phyloP scores from a whole-genome alignment of 2,888 invertebrate species.

The Calameuta pallipes region DNA sequence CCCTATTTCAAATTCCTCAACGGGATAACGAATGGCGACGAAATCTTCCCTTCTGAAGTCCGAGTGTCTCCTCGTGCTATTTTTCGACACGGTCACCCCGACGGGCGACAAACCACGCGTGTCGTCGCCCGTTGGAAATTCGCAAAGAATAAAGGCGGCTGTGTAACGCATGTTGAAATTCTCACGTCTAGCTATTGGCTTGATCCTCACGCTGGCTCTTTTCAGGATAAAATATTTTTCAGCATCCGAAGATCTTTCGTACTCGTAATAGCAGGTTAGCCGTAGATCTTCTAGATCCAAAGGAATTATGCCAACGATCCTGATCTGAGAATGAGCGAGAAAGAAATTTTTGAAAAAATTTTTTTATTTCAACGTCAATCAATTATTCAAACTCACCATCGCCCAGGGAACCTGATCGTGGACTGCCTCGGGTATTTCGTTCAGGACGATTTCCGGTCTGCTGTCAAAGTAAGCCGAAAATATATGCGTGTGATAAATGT shows the following conservation, averaged over 20 bases:
- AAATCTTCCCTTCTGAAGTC: slow-evolving; percentile 22
- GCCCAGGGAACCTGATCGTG: slow-evolving; percentile 27
- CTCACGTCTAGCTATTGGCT: slow-evolving; percentile 30
- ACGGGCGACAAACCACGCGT: slow-evolving; percentile 22
- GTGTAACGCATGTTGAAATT: slow-evolving; percentile 36
- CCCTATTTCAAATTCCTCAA: slow-evolving; percentile 12
- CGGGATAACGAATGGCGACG: slow-evolving; percentile 32
- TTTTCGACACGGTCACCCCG: slow-evolving; percentile 31
- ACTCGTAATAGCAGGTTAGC: slow-evolving; percentile 37
- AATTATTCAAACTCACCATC: slow-evolving; percentile 28
- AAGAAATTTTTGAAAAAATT: background rate
- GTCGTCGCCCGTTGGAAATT: slow-evolving; percentile 22
- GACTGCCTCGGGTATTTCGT: slow-evolving; percentile 25
- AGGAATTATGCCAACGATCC: slow-evolving; percentile 38
- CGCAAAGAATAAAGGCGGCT: slow-evolving; percentile 39
- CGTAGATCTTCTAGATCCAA: slow-evolving; percentile 15
- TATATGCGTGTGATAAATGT: slow-evolving; percentile 6
- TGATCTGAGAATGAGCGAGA: slow-evolving; percentile 27
- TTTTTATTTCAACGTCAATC: background rate
- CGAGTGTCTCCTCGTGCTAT: background rate
- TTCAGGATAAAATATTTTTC: slow-evolving; percentile 10
- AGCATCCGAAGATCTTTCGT: slow-evolving; percentile 6
- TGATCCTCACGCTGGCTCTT: slow-evolving; percentile 24
- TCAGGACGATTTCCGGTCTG: slow-evolving; percentile 40
- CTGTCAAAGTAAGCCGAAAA: slow-evolving; percentile 42